phyloP scores from a whole-genome alignment of 2,113 vertebrate genomes.

The Nothobranchius furzeri region DNA sequence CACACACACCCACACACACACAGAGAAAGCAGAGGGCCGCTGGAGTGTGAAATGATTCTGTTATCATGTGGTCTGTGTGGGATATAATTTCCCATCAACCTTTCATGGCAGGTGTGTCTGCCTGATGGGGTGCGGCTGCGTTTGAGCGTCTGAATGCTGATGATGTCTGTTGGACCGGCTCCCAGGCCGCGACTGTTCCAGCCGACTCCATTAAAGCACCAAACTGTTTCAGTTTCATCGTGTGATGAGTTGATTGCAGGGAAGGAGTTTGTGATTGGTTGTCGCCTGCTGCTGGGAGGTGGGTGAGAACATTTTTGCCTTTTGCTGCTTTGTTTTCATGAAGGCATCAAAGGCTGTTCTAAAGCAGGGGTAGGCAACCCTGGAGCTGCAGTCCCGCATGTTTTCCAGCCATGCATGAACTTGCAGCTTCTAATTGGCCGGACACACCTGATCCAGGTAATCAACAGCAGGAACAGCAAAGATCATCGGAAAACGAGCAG shows the following conservation, averaged over 20 bases:
- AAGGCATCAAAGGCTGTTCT: no score
- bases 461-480: no score
- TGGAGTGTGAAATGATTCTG: conserved; percentile 90
- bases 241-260: background rate
- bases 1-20: conserved; percentile 21
- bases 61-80: conserved; percentile 90
- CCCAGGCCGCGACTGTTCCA: background rate
- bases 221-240: background rate
- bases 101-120: conserved; percentile 64
- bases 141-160: conserved; percentile 29
- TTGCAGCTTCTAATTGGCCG: no score
- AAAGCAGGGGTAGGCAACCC: no score
- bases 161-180: background rate
- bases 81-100: conserved; percentile 86
- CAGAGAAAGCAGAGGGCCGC: conserved; percentile 39
- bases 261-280: background rate
- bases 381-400: no score
- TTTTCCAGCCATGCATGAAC: no score
- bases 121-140: conserved; percentile 38
- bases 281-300: no score
- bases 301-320: no score
- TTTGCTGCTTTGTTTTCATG: no score
- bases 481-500: no score
- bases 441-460: no score
- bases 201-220: conserved; percentile 19